Evolutionary conservation across 2,113 vertebrate genomes (phyloP).

Genomic region (Cnemophilus loriae): DNA sequence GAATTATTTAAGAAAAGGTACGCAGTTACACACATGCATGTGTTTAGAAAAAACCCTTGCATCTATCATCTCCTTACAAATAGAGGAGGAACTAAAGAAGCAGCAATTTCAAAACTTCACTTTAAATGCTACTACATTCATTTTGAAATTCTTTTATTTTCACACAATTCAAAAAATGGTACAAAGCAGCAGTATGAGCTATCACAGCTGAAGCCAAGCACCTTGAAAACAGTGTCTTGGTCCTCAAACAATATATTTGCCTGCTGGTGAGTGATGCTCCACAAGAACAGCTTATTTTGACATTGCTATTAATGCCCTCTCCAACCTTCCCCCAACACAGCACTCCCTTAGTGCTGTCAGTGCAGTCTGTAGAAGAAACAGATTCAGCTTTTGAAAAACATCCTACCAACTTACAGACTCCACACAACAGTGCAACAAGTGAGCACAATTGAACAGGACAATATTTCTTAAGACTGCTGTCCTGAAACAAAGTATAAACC

Average conservation of each 20-base stretch:
- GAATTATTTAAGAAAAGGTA: not conserved
- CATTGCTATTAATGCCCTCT: not conserved
- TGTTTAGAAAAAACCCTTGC: not conserved
- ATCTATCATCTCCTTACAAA: not conserved
- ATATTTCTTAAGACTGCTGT: not conserved
- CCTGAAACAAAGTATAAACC: not conserved
- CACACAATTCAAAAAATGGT: not conserved
- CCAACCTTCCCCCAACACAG: not conserved
- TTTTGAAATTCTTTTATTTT: not conserved
- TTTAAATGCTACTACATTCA: not conserved
- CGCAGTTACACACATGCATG: not conserved
- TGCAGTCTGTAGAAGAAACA: not conserved
- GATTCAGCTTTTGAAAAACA: not conserved
- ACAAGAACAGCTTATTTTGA: not conserved
- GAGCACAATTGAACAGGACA: not conserved
- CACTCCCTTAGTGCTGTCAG: not conserved
- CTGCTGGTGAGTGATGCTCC: not conserved
- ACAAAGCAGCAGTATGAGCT: not conserved
- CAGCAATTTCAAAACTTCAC: not conserved
- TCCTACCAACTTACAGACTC: not conserved
- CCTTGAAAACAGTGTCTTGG: not conserved
- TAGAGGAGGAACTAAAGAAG: not conserved
- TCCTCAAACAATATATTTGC: not conserved
- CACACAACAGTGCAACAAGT: not conserved
- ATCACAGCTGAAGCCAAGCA: not conserved